Percentiles rank a stretch among this genome's conserved stretches.
These are phyloP conservation scores for Pipra filicauda DNA, from an alignment of 2,113 vertebrate species.

Conservation along the genomic window DNA sequence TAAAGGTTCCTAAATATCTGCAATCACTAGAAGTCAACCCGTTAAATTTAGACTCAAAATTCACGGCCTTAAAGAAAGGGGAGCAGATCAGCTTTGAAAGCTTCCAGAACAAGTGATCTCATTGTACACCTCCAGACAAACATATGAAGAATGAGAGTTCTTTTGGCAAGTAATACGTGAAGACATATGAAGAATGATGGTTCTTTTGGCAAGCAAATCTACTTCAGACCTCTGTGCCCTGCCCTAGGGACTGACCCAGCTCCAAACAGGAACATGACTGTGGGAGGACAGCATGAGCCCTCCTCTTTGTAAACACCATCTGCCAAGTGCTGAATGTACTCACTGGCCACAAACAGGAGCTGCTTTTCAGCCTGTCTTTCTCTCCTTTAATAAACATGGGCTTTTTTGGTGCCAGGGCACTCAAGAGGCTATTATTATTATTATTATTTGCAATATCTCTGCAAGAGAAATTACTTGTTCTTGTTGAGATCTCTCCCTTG, in stretches of 20 bases:
- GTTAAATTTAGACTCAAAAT: not conserved
- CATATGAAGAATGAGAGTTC: not conserved
- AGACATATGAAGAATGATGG: not conserved
- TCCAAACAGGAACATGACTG: not conserved
- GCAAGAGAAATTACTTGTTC: not conserved
- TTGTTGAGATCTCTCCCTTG: not conserved
- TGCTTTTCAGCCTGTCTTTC: not conserved
- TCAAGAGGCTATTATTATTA: slow-evolving; percentile 2
- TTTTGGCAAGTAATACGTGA: not conserved
- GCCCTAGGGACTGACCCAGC: not conserved
- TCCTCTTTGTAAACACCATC: slow-evolving; percentile 26
- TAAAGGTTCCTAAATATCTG: not conserved
- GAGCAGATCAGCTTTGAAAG: slow-evolving; percentile 14
- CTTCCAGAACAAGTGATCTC: not conserved
- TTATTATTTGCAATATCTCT: not conserved
- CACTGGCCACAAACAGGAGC: not conserved
- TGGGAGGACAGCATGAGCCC: not conserved
- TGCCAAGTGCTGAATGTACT: slow-evolving; percentile 7
- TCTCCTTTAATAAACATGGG: not conserved
- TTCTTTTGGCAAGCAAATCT: not conserved
- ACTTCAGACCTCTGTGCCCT: not conserved
- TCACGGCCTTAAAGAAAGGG: not conserved
- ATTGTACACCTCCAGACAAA: not conserved
- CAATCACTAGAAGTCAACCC: not conserved
- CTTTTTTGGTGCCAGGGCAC: not conserved